Base-by-base conservation (phyloP, 2,113 vertebrate species). In the Murina feae region DNA sequence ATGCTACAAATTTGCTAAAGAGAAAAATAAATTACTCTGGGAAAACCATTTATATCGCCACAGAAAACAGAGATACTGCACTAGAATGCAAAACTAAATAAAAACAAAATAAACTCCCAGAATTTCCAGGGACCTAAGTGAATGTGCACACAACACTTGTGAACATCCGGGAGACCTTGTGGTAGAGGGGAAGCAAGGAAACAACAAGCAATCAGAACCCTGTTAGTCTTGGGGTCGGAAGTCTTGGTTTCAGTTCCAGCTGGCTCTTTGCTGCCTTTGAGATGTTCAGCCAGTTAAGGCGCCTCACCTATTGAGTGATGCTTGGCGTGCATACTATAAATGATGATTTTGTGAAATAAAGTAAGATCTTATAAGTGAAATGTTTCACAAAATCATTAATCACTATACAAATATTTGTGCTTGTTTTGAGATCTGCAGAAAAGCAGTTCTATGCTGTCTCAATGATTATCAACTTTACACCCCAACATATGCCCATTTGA, bases 1-100 rank as follows among this genome's bases (percentile, higher is more conserved):
- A 93, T 82, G 74, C 89, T 82, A 95, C 87, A 96, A 96, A 98
- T 97, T 97, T 97, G 80, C 85, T 96, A 39, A 78, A 95, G 89
- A 83, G 32, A 37, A 74, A 79, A 85, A 42, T 4, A 4, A 58
- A 20, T 78, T 12, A n/a, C 69, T 81, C 42, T 91, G 44, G 49
- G 49, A 88, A 93, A 93, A 55, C 0, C 32, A 90, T 85, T 84
- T 72, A 37, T 66, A 30, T 53, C 66, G 28, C 60, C 68, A 72
- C 30, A 68, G 44, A 91, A 86, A n/a, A 83, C 92, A 83, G 37
- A 91, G 82, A 66, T 44, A 66, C 30, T 44, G 72, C 28, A 78
- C 85, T 55, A 58, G 69, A 93, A 25, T 60, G 3, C 13, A 74
- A 89, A 72, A 84, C 7, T 53, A 86, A 79, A 94, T 88, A 44